phyloP scores from a whole-genome alignment of 1,140 invertebrate genomes.

The Cepaea nemoralis region DNA sequence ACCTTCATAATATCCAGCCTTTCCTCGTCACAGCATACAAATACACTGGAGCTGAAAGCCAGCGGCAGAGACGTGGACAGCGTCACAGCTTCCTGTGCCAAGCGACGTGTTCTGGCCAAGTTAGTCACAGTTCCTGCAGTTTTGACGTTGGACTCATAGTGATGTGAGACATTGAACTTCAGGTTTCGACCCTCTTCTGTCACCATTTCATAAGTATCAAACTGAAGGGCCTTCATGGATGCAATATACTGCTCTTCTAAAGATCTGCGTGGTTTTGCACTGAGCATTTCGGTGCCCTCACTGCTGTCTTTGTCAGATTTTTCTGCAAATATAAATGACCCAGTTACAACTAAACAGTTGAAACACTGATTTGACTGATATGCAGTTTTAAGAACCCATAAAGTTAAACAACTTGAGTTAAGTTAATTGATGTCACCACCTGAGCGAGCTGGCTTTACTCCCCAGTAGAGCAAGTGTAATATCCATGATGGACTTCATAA shows the following conservation, averaged over 20 bases:
- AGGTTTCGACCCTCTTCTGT: constrained; percentile 81
- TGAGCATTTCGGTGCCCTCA: constrained; percentile 7
- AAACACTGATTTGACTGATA: too few species aligned
- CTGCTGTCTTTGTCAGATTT: constrained; percentile 1
- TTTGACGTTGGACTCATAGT: constrained; percentile 90
- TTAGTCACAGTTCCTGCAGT: constrained; percentile 85
- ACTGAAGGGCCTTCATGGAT: constrained; percentile 89
- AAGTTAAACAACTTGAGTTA: too few species aligned
- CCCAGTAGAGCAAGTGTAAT: too few species aligned
- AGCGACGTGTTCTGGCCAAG: constrained; percentile 87
- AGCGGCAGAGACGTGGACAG: constrained; percentile 93
- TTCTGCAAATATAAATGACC: constrained; percentile 14
- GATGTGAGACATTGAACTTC: constrained; percentile 89
- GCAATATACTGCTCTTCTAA: constrained; percentile 82
- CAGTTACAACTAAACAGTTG: too few species aligned
- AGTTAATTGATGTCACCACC: too few species aligned
- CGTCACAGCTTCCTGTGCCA: constrained; percentile 95
- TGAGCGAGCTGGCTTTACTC: too few species aligned
- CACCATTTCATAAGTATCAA: constrained; percentile 93
- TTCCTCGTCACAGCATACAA: constrained; percentile 94
- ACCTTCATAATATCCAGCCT: constrained; percentile 96
- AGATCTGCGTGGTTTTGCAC: constrained; percentile 42
- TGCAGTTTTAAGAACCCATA: too few species aligned
- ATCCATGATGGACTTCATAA: too few species aligned
- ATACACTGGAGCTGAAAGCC: constrained; percentile 93